Conservation (phyloP, 2,113 vertebrate genomes). For the Tyrannus savana region DNA sequence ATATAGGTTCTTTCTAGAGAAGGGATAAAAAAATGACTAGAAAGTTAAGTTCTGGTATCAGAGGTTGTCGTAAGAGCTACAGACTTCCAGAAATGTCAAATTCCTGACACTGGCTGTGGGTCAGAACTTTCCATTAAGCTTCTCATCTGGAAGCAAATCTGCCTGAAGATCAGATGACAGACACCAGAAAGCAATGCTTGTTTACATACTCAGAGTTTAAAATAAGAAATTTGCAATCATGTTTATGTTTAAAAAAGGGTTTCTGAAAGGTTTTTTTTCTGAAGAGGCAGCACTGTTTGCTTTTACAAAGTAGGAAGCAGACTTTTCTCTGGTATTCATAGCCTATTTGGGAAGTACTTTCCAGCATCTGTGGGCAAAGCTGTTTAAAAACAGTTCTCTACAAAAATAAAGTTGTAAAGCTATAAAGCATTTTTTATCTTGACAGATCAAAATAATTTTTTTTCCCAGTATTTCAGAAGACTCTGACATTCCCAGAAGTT, state of each 20-base stretch:
- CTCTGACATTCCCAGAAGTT: slow-evolving; percentile 10
- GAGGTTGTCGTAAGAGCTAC: neutral
- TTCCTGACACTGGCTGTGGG: slow-evolving; percentile 20
- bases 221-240: neutral
- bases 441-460: neutral
- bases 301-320: neutral
- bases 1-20: neutral
- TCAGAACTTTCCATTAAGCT: slow-evolving; percentile 51
- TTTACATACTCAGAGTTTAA: slow-evolving; percentile 42
- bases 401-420: slow-evolving; percentile 4
- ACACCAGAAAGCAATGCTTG: slow-evolving; percentile 30
- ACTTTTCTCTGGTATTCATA: neutral
- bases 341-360: slow-evolving; percentile 36
- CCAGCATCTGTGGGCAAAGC: neutral
- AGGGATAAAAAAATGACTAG: neutral
- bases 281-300: neutral
- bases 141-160: slow-evolving; percentile 24
- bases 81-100: slow-evolving; percentile 27
- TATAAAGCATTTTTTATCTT: slow-evolving; percentile 44
- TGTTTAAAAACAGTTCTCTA: slow-evolving; percentile 31
- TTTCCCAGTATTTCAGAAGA: slow-evolving; percentile 30
- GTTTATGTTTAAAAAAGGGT: neutral
- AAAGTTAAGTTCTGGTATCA: neutral
- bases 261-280: neutral
- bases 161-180: slow-evolving; percentile 4